These are phyloP conservation scores for Lycaon pictus DNA, from an alignment of 2,113 vertebrate species.

Conservation along the genomic window DNA sequence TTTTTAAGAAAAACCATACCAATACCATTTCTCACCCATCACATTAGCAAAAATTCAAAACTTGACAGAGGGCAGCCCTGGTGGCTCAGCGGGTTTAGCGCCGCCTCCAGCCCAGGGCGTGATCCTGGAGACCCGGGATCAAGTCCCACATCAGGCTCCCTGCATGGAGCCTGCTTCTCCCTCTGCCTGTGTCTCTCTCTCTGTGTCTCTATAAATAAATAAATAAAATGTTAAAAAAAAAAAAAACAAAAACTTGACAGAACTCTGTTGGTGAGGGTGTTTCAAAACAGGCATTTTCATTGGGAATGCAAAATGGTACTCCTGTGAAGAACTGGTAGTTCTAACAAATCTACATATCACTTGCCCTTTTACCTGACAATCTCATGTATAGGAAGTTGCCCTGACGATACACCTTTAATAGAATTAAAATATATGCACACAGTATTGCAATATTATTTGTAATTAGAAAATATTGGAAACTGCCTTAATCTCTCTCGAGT, in stretches of 20 bases:
- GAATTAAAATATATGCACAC: not conserved
- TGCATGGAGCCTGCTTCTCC: too few species aligned
- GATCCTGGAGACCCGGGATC: too few species aligned
- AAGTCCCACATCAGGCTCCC: too few species aligned
- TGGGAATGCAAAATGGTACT: not conserved
- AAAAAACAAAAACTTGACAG: too few species aligned
- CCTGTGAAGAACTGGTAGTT: not conserved
- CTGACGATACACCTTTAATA: not conserved
- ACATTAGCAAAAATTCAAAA: not conserved
- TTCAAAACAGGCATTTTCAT: not conserved
- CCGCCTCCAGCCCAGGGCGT: too few species aligned
- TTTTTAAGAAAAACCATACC: not conserved
- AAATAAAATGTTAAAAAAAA: too few species aligned
- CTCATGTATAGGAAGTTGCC: not conserved
- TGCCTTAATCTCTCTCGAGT: not conserved
- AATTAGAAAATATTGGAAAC: slow-evolving; percentile 1
- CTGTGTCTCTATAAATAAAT: too few species aligned
- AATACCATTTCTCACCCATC: not conserved
- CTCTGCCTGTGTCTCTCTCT: too few species aligned
- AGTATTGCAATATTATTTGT: not conserved
- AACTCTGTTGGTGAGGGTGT: not conserved
- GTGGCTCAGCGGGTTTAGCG: too few species aligned
- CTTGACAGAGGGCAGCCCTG: too few species aligned
- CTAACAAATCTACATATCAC: not conserved
- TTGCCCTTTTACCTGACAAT: not conserved